Percentiles rank a stretch among this genome's conserved stretches.
Evolutionary conservation across 2,113 vertebrate genomes (phyloP).

Genomic region (Crotalus tigris): DNA sequence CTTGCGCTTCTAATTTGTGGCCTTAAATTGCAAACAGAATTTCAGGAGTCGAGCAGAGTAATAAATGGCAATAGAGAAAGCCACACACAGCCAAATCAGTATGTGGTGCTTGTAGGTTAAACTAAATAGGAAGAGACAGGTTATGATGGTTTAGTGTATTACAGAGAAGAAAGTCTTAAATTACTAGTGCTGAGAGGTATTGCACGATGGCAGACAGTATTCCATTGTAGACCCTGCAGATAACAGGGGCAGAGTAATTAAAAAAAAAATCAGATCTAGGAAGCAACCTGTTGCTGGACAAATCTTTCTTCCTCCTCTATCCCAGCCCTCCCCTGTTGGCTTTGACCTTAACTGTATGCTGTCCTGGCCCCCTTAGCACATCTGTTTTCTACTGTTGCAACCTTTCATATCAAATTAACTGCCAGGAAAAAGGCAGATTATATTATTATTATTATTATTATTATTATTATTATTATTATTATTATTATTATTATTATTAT

Average conservation of each 20-base stretch:
- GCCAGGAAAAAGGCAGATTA: conserved; percentile 56
- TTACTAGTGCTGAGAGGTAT: conserved; percentile 83
- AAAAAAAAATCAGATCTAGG: conserved; percentile 76
- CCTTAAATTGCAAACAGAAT: conserved; percentile 99
- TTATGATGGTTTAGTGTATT: conserved; percentile 89
- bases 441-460: background rate
- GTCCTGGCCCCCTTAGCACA: conserved; percentile 74
- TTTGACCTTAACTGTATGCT: conserved; percentile 76
- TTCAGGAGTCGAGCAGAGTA: conserved; percentile 92
- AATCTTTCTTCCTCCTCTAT: conserved; percentile 43
- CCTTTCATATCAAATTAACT: conserved; percentile 84
- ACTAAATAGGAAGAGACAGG: conserved; percentile 87
- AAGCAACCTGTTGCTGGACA: conserved; percentile 78
- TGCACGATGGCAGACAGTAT: conserved; percentile 74
- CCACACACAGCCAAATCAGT: conserved; percentile 85
- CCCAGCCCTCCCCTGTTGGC: conserved; percentile 48
- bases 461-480: too few species aligned
- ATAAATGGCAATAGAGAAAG: conserved; percentile 87
- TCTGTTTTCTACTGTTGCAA: conserved; percentile 78
- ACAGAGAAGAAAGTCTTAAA: conserved; percentile 85
- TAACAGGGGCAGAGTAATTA: conserved; percentile 78
- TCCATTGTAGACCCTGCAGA: conserved; percentile 77
- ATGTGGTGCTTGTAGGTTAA: conserved; percentile 87
- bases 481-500: too few species aligned
- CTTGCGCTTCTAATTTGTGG: conserved; percentile 98